Percentiles rank a stretch among this genome's conserved stretches.
Conservation (phyloP, 2,888 invertebrate species). For the Emmelina monodactyla region DNA sequence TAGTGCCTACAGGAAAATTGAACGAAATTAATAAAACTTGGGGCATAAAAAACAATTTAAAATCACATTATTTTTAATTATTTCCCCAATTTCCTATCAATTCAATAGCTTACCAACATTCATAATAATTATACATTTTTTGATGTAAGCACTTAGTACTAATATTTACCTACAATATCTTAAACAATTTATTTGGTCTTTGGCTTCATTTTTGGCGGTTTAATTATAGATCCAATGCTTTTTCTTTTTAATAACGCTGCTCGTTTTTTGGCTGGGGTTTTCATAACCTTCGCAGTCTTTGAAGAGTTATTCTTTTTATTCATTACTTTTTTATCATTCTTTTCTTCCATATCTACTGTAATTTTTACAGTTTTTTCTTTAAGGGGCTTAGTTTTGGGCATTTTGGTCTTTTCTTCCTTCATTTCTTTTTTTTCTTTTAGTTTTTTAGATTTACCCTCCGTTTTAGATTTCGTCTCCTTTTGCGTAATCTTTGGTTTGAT, state of each 20-base stretch:
- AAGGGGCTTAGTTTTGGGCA: not conserved
- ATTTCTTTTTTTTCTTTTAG: slow-evolving; percentile 5
- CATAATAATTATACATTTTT: too few species aligned
- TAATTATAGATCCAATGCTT: slow-evolving; percentile 46
- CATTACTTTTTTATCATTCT: not conserved
- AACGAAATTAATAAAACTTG: too few species aligned
- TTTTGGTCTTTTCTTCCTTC: not conserved
- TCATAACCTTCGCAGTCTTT: slow-evolving; percentile 9
- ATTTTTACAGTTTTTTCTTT: not conserved
- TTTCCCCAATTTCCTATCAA: too few species aligned
- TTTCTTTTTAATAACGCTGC: slow-evolving; percentile 34
- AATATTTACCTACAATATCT: slow-evolving; percentile 1
- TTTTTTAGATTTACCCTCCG: slow-evolving; percentile 7
- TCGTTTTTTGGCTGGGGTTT: slow-evolving; percentile 31
- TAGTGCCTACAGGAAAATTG: too few species aligned
- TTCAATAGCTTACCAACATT: too few species aligned
- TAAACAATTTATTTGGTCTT: slow-evolving; percentile 17
- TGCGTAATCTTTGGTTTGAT: slow-evolving; percentile 5
- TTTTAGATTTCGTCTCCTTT: slow-evolving; percentile 9
- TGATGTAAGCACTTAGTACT: not conserved
- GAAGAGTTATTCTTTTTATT: not conserved
- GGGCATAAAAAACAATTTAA: too few species aligned
- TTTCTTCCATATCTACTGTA: not conserved
- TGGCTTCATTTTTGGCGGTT: slow-evolving; percentile 52
- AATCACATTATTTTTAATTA: too few species aligned